These are phyloP conservation scores for Parus major DNA, from an alignment of 2,113 vertebrate species.

Conservation along the genomic window DNA sequence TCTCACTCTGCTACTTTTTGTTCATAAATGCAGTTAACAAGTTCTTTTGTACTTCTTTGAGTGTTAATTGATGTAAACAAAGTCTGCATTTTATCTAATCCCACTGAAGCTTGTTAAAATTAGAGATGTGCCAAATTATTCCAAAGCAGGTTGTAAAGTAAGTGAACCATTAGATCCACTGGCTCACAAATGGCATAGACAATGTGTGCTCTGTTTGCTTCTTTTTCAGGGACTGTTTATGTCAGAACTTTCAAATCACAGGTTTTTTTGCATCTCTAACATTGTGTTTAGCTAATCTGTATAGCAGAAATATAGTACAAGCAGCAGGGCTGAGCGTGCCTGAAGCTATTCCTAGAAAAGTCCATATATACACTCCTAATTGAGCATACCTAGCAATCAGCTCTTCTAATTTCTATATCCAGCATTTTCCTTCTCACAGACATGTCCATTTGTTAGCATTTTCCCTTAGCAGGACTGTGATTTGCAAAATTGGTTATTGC, in stretches of 20 bases:
- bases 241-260: conserved; percentile 37
- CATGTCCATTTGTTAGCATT: neutral
- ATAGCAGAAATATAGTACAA: neutral
- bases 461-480: neutral
- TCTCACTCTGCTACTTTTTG: conserved; percentile 32
- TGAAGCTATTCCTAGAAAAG: conserved; percentile 6
- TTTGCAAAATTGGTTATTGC: neutral
- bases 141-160: conserved; percentile 62
- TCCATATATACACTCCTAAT: neutral
- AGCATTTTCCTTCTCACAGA: neutral
- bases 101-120: conserved; percentile 68
- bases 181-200: conserved; percentile 60
- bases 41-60: conserved; percentile 57
- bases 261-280: conserved; percentile 28
- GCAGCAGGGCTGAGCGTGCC: neutral
- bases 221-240: conserved; percentile 39
- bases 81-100: conserved; percentile 62
- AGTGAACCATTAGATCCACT: conserved; percentile 66
- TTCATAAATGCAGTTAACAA: conserved; percentile 58
- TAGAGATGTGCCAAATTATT: conserved; percentile 68
- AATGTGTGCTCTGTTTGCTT: conserved; percentile 35
- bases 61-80: conserved; percentile 66
- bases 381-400: neutral
- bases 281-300: conserved; percentile 11
- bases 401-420: neutral